Evolutionary conservation across 2,113 vertebrate genomes (phyloP).

Genomic region (Sylvia atricapilla): DNA sequence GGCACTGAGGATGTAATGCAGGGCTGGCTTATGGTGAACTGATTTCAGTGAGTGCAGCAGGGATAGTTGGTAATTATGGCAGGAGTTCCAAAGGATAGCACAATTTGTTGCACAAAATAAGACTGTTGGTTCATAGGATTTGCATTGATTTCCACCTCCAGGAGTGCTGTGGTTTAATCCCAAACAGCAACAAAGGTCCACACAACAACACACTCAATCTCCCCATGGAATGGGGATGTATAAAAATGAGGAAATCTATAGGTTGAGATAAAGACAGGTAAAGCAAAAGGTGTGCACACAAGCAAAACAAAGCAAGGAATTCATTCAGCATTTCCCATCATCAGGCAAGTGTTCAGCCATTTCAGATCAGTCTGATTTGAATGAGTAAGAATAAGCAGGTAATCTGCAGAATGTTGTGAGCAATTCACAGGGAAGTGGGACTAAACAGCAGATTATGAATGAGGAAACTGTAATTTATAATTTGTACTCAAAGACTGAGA

Average conservation of each 20-base stretch:
- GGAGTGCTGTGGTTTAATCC: background rate
- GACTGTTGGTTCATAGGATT: background rate
- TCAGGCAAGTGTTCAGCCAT: background rate
- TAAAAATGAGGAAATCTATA: background rate
- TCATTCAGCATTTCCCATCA: accelerated
- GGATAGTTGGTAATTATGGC: background rate
- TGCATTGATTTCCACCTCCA: background rate
- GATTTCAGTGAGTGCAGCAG: background rate
- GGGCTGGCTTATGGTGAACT: background rate
- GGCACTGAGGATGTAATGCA: background rate
- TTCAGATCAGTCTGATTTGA: background rate
- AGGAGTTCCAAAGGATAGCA: background rate
- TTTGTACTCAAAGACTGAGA: background rate
- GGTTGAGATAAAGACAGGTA: background rate
- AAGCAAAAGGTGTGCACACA: background rate
- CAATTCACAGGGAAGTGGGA: background rate
- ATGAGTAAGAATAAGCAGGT: background rate
- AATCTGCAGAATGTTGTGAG: background rate
- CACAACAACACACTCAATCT: background rate
- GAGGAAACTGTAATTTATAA: background rate
- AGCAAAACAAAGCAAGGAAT: background rate
- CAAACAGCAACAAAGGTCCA: background rate
- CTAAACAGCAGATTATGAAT: background rate
- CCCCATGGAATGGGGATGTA: background rate
- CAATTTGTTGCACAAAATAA: background rate